Evolutionary conservation across 2,888 invertebrate species (phyloP).

Genomic region (Boloria selene): DNA sequence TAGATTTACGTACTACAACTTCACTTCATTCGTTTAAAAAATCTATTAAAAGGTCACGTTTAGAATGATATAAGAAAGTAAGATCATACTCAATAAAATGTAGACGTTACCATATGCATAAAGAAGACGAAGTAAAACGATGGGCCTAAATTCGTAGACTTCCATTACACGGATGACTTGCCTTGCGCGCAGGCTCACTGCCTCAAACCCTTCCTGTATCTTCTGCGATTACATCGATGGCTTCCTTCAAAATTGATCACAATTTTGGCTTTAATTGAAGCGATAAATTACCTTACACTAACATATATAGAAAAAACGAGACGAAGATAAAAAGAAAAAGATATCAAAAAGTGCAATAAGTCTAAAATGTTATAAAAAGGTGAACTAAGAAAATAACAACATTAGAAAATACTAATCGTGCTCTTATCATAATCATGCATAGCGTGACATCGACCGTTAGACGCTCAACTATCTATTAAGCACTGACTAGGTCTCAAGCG

Average conservation of each 20-base stretch:
- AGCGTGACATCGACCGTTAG: conserved; percentile 76
- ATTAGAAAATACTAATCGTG: conserved; percentile 64
- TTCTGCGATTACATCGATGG: conserved; percentile 59
- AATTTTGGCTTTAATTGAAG: conserved; percentile 46
- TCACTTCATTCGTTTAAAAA: neutral
- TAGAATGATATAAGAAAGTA: conserved; percentile 27
- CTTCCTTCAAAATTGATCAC: conserved; percentile 54
- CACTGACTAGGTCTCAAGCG: conserved; percentile 67
- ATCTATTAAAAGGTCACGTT: too few species aligned
- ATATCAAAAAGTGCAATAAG: conserved; percentile 63
- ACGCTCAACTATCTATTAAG: conserved; percentile 67
- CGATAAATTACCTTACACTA: conserved; percentile 29
- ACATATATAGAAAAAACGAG: conserved; percentile 20
- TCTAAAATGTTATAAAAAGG: conserved; percentile 65
- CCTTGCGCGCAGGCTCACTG: conserved; percentile 64
- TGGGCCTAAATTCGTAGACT: conserved; percentile 61
- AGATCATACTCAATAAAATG: conserved; percentile 43
- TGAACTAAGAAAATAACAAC: conserved; percentile 58
- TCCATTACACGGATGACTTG: conserved; percentile 76
- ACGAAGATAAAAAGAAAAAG: conserved; percentile 41
- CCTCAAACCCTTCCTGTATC: conserved; percentile 63
- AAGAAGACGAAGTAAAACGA: conserved; percentile 47
- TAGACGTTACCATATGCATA: conserved; percentile 51
- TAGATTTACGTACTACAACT: conserved; percentile 28
- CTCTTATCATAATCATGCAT: conserved; percentile 80